Base-by-base conservation (phyloP, 2,888 invertebrate genomes). In the Temnothorax unifasciatus region DNA sequence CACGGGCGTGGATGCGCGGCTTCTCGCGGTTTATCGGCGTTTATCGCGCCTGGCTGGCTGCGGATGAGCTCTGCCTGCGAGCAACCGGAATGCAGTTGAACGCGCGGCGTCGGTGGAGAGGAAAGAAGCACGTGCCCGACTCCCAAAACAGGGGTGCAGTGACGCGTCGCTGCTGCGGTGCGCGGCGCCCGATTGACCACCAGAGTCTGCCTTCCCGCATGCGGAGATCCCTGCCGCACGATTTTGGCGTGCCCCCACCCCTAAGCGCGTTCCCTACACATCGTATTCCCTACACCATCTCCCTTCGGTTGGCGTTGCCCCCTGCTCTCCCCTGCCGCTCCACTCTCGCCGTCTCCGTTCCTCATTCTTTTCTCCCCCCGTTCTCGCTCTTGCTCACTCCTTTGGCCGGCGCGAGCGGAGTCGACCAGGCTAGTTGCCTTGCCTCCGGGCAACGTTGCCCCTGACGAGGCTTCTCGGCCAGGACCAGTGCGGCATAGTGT, bases 181-280 rank as follows among this genome's bases (percentile, higher is more conserved):
- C 94, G 94, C 94, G 94, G 92, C 93, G 93, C 94, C 93, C 94
- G 94, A 94, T 94, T 94, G 94, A 94, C 95, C 94, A 94, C 92
- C 93, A 92, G 94, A 93, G 93, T 94, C 95, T 95, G 94, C 92
- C 93, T 93, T 91, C 92, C 92, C 92, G 92, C 92, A 92, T 92
- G 92, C 92, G 92, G 91, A 90, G 91, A 92, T 91, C 90, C 92
- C 92, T 90, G 90, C 92, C 90, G 89, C 91, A 90, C 90, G 92
- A 92, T 92, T 93, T 92, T 89, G 91, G 91, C 90, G 88, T 86
- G 29, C 29, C 92, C 91, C 91, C 91, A 88, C 92, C 90, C 88
- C 89, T 87, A 52, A 41, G 61, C 75, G 82, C 82, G 79, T 81
- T 71, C 59, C 79, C 79, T 81, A 68, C 66, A 68, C 66, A 66